Conservation (phyloP, 2,113 vertebrate genomes). For the Prinia subflava region DNA sequence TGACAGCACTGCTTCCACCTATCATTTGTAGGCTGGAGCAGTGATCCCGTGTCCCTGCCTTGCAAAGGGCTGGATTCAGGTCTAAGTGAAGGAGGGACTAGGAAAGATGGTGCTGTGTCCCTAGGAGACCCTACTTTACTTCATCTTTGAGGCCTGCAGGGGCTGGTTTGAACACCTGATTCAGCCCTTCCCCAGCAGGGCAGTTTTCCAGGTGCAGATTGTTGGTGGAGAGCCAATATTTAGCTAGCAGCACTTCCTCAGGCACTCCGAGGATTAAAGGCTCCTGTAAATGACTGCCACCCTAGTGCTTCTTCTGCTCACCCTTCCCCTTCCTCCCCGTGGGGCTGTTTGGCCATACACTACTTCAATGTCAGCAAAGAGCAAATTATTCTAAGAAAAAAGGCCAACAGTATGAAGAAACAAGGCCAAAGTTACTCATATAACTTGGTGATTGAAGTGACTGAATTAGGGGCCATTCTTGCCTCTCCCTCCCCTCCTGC, state of each 20-base stretch:
- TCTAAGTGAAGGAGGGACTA: neutral
- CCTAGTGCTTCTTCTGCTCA: neutral
- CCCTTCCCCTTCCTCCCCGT: neutral
- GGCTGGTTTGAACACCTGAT: neutral
- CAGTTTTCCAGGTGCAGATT: neutral
- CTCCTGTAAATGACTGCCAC: neutral
- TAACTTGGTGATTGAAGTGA: neutral
- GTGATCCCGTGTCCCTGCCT: accelerated
- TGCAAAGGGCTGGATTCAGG: neutral
- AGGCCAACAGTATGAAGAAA: neutral
- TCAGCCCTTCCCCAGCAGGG: neutral
- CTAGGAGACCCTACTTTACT: neutral
- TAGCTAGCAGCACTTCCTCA: neutral
- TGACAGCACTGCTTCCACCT: neutral
- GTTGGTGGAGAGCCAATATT: neutral
- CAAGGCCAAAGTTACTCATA: neutral
- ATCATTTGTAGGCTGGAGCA: neutral
- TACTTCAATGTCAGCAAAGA: neutral
- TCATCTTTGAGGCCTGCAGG: neutral
- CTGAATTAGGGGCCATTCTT: neutral
- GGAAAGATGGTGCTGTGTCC: neutral
- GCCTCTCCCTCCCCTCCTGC: neutral
- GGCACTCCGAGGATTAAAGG: neutral
- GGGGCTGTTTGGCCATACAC: neutral
- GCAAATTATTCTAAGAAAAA: neutral